Conservation (phyloP, 2,797 vertebrate species). For the Takifugu ocellatus region DNA sequence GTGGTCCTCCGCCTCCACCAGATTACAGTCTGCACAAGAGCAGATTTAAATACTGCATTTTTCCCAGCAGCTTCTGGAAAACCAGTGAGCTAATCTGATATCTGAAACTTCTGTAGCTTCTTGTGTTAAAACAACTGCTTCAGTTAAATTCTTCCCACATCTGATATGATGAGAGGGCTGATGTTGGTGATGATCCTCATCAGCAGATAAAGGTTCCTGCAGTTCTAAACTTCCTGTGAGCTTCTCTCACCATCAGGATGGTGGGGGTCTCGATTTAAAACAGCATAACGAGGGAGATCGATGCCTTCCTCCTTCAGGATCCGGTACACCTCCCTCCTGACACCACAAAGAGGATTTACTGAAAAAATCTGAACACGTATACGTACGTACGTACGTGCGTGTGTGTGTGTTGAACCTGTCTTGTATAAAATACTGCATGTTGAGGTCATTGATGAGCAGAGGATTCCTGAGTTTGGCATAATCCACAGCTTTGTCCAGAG, state of each 20-base stretch:
- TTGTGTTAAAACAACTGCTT: no score
- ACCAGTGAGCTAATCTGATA: no score
- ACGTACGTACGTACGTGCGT: constrained; percentile 3
- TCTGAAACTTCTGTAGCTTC: no score
- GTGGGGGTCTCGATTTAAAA: constrained; percentile 93
- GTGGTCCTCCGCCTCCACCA: constrained; percentile 91
- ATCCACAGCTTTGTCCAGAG: constrained; percentile 95
- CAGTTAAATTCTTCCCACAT: no score
- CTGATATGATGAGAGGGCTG: no score
- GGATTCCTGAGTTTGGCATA: constrained; percentile 93
- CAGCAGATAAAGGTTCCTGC: background rate
- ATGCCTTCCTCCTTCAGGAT: constrained; percentile 95
- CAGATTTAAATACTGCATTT: background rate
- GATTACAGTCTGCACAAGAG: constrained; percentile 67
- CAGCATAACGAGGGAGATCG: constrained; percentile 92
- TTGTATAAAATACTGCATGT: constrained; percentile 98
- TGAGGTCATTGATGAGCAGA: constrained; percentile 94
- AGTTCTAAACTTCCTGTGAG: background rate
- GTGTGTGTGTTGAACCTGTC: constrained; percentile 80
- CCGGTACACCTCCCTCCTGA: constrained; percentile 95
- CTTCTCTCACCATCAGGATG: constrained; percentile 83
- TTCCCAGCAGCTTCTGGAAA: background rate
- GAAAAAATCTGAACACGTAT: background rate
- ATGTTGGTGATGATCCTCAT: no score
- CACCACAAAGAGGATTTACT: no score